Percentiles rank a stretch among this genome's conserved stretches.
Evolutionary conservation across 2,888 invertebrate species (phyloP).

Genomic region (Polyommatus iphigenia): DNA sequence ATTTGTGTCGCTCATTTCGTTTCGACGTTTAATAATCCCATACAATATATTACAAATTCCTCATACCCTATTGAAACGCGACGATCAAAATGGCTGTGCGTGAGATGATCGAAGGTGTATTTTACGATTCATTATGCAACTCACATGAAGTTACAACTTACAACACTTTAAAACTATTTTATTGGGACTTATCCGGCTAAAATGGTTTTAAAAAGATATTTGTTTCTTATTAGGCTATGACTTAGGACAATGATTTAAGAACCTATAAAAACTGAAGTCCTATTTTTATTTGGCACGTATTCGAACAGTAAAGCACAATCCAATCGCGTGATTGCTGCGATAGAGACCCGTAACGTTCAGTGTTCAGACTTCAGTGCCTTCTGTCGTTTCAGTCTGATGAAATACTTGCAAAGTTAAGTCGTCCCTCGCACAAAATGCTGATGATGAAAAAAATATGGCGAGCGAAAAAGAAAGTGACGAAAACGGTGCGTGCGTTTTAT

Average conservation of each 20-base stretch:
- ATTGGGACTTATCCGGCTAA: not conserved
- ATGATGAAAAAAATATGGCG: conserved; percentile 39
- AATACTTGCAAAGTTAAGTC: conserved; percentile 46
- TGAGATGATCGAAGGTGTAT: not conserved
- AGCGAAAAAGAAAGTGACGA: conserved; percentile 63
- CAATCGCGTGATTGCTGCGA: conserved; percentile 68
- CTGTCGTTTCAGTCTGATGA: conserved; percentile 68
- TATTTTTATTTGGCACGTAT: conserved; percentile 41
- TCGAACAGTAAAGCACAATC: conserved; percentile 47
- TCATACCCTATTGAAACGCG: not conserved
- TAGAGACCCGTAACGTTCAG: conserved; percentile 68
- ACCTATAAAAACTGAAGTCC: not conserved
- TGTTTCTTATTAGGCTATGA: too few species aligned
- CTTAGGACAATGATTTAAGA: too few species aligned
- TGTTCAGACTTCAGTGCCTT: conserved; percentile 61
- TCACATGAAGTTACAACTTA: not conserved
- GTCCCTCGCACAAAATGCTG: conserved; percentile 24
- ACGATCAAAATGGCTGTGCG: not conserved
- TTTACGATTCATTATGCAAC: not conserved
- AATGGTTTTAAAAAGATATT: too few species aligned
- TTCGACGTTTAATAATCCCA: conserved; percentile 11
- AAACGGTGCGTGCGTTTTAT: conserved; percentile 56
- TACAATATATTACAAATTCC: conserved; percentile 3
- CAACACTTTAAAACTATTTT: not conserved
- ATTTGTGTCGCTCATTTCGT: conserved; percentile 28